Evolutionary conservation across 2,113 vertebrate species (phyloP).

Genomic region (Gavialis gangeticus): DNA sequence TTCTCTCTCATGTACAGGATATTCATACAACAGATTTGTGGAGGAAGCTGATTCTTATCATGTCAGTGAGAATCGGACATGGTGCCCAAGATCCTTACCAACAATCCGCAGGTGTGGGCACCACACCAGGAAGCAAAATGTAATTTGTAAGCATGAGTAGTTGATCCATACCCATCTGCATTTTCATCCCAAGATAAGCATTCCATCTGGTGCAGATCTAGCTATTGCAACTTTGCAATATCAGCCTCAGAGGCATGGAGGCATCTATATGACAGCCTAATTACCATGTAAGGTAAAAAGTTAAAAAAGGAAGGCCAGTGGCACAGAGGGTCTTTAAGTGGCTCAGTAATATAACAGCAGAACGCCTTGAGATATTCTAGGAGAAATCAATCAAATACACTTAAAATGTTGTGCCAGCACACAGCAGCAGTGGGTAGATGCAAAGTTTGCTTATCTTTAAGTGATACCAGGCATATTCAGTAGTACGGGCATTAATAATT

Average conservation of each 20-base stretch:
- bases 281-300: background rate
- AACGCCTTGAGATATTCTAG: conserved; percentile 22
- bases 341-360: conserved; percentile 49
- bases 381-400: conserved; percentile 36
- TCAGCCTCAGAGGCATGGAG: conserved; percentile 2
- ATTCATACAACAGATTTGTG: background rate
- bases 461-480: background rate
- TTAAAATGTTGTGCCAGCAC: conserved; percentile 50
- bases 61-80: background rate
- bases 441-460: background rate
- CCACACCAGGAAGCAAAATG: conserved; percentile 45
- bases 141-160: conserved; percentile 49
- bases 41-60: background rate
- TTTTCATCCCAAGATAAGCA: conserved; percentile 11
- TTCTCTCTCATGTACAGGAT: background rate
- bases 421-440: background rate
- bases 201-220: conserved; percentile 68
- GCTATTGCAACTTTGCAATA: conserved; percentile 26
- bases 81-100: background rate
- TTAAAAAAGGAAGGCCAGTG: background rate
- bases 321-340: conserved; percentile 40
- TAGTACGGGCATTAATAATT: background rate
- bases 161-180: conserved; percentile 58
- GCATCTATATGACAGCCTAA: conserved; percentile 31
- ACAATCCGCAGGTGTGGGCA: conserved; percentile 31